Evolutionary conservation across 2,888 invertebrate genomes (phyloP).

Genomic region (Yponomeuta sedellus): DNA sequence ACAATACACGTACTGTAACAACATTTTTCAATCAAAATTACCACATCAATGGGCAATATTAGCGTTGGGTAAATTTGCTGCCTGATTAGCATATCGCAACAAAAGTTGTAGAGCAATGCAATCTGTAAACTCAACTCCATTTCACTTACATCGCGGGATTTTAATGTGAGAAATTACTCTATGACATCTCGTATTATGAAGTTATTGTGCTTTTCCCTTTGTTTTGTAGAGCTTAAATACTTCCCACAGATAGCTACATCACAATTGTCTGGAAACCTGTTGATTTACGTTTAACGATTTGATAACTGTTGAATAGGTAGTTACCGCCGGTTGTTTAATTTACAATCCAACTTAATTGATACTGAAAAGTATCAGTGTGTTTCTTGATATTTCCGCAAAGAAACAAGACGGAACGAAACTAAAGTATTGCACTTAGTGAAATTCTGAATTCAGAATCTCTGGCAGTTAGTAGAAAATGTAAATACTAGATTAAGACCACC

Average conservation of each 20-base stretch:
- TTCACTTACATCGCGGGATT: slow-evolving; percentile 1
- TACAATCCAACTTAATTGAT: too few species aligned
- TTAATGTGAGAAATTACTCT: slow-evolving; percentile 4
- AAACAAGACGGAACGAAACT: too few species aligned
- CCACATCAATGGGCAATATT: slow-evolving; percentile 3
- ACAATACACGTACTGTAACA: not conserved
- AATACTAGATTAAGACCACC: too few species aligned
- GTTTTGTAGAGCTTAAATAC: not conserved
- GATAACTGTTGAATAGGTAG: not conserved
- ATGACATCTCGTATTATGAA: not conserved
- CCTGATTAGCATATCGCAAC: slow-evolving; percentile 9
- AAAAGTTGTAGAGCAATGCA: slow-evolving; percentile 1
- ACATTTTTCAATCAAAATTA: not conserved
- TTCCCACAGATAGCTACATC: too few species aligned
- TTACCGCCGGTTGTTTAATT: not conserved
- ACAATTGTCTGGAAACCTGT: not conserved
- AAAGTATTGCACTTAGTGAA: too few species aligned
- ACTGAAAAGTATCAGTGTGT: too few species aligned
- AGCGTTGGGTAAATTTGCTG: not conserved
- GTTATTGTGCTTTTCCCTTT: slow-evolving; percentile 11
- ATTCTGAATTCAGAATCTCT: too few species aligned
- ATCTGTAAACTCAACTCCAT: not conserved
- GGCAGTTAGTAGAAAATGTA: too few species aligned
- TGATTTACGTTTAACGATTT: not conserved
- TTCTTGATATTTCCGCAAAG: too few species aligned